Base-by-base conservation (phyloP, 92 coral and sea anemone genomes). In the Umimayanthus kanabou region DNA sequence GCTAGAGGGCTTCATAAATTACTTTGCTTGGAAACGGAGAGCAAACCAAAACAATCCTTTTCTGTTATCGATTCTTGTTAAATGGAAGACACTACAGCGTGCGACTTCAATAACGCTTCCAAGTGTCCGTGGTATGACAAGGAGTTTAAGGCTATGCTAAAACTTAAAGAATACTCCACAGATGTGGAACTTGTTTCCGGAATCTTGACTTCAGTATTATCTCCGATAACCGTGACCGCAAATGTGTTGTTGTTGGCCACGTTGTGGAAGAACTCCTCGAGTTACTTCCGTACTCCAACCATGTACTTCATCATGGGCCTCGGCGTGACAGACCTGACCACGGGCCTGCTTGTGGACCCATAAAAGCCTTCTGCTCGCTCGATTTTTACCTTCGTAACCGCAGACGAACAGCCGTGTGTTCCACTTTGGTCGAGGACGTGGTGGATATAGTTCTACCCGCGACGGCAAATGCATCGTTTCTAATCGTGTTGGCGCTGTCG, bases 311-410 rank as follows among this genome's bases (percentile, higher is more conserved):
- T 83, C 64, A 28, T 83, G 53, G 74, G 74, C 16, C 87, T 83
- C 11, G 15, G 67, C 87, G 66, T 43, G 50, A 83, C 87, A 28
- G 87, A 83, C 15, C 43, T 83, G 28, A 10, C 42, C 14, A 70
- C 77, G 0, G 78, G 79, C 4, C 29, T 70, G 13, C 13, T 83
- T 10, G 87, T 83, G 42, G 87, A 47, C 87, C 87, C 7, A 22
- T 83, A 30, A 83, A 83, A 71, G 78, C 87, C 39, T 83, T 43
- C 78, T 83, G 87, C 78, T 83, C 87, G 40, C n/a, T 83, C 23
- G 87, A 83, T 28, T 83, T 83, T 9, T 83, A 83, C 76, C 45
- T 28, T 37, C 77, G 65, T 55, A 67, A 70, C 47, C 84, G 84
- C 28, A 83, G n/a, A 45, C 61, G 87, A 83, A n/a, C 66, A 5